Percentiles rank a stretch among this genome's conserved stretches.
Evolutionary conservation across 2,113 vertebrate genomes (phyloP).

Genomic region (Lutjanus erythropterus): DNA sequence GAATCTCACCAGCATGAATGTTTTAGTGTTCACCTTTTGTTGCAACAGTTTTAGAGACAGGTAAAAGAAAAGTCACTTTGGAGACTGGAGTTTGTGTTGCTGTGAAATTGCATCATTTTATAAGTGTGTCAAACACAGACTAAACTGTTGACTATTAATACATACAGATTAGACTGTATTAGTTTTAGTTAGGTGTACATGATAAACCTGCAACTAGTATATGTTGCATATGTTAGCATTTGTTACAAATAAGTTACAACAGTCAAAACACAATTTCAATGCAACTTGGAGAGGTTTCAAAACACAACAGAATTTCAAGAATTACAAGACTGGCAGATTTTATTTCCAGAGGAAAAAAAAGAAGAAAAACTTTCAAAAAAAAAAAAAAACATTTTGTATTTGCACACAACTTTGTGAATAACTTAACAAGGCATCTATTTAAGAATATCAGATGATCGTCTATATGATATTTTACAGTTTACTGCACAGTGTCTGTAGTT

Average conservation of each 20-base stretch:
- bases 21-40: background rate
- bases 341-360: constrained; percentile 28
- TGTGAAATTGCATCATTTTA: background rate
- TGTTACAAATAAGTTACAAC: background rate
- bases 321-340: constrained; percentile 1
- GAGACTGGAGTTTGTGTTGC: too few relatives aligned
- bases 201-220: too few relatives aligned
- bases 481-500: background rate
- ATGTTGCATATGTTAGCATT: background rate
- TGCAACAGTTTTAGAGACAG: background rate
- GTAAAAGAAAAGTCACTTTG: background rate
- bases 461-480: background rate
- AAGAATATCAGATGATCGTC: background rate
- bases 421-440: constrained; percentile 31
- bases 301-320: background rate
- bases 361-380: constrained; percentile 8
- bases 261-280: background rate
- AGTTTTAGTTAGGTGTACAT: background rate
- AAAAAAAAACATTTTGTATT: constrained; percentile 1
- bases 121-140: background rate
- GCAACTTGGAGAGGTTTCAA: background rate
- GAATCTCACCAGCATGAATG: background rate
- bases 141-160: background rate
- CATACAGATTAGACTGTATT: background rate
- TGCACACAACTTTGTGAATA: constrained; percentile 8